phyloP scores from a whole-genome alignment of 35 echinoderm and acorn worm species.

The Heliocidaris erythrogramma region DNA sequence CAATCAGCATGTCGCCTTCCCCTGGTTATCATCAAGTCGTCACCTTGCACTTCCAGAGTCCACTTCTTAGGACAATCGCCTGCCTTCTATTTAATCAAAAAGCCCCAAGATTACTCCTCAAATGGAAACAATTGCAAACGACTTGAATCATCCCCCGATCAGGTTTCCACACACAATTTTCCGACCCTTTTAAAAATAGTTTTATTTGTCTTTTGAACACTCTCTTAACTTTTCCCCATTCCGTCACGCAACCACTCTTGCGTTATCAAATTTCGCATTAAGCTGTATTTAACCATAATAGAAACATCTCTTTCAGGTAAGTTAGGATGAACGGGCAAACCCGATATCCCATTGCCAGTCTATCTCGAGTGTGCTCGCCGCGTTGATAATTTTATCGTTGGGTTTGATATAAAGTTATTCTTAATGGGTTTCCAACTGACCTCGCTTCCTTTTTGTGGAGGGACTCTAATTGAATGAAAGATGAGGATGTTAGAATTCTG shows the following conservation, averaged over 20 bases:
- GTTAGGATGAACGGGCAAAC: conserved; percentile 15
- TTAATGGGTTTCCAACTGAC: conserved; percentile 30
- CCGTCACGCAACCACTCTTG: conserved; percentile 19
- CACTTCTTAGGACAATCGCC: background rate
- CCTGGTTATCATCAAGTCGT: background rate
- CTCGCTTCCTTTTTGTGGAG: conserved; percentile 3
- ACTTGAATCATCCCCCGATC: background rate
- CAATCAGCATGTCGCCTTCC: background rate
- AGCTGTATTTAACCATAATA: conserved; percentile 24
- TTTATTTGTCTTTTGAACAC: conserved; percentile 30
- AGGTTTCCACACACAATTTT: conserved; percentile 33
- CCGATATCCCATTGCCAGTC: background rate
- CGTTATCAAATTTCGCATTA: conserved; percentile 38
- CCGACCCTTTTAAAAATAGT: conserved; percentile 36
- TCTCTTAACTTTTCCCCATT: conserved; percentile 42
- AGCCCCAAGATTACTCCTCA: conserved; percentile 34
- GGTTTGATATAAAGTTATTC: conserved; percentile 21
- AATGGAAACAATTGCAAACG: conserved; percentile 39
- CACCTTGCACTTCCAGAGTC: background rate
- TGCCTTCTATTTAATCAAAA: background rate
- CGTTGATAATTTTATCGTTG: conserved; percentile 27
- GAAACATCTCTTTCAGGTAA: background rate
- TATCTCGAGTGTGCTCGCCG: conserved; percentile 7
- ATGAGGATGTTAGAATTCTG: conserved; percentile 29
- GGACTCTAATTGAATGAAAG: conserved; percentile 24